Percentiles rank a stretch among this genome's conserved stretches.
Evolutionary conservation across 37 sponge, comb jelly and placozoan genomes (phyloP).

Genomic region (Hexactinellida sp.): DNA sequence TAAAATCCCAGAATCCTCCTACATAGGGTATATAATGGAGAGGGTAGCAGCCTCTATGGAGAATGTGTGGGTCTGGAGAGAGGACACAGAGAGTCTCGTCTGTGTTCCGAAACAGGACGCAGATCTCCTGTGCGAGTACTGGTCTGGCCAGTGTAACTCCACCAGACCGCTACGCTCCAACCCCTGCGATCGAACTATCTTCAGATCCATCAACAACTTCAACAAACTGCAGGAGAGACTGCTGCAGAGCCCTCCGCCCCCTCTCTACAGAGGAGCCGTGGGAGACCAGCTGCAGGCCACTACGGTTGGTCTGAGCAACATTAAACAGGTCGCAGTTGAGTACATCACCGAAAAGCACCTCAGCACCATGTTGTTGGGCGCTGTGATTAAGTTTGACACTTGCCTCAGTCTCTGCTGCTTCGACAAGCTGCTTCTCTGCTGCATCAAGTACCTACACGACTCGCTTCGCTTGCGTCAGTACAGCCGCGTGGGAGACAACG

Average conservation of each 20-base stretch:
- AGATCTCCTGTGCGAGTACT: not conserved
- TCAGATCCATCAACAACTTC: not conserved
- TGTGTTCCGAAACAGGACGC: conserved; percentile 12
- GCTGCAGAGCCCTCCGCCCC: not conserved
- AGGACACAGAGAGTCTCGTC: not conserved
- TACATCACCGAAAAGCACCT: not conserved
- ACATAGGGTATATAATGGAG: too few species aligned
- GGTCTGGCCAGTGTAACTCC: not conserved
- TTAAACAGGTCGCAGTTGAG: not conserved
- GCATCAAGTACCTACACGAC: not conserved
- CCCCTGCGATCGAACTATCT: not conserved
- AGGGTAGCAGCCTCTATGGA: not conserved
- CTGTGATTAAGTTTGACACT: conserved; percentile 9
- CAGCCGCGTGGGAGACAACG: not conserved
- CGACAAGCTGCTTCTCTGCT: conserved; percentile 3
- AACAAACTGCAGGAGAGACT: not conserved
- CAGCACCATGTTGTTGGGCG: not conserved
- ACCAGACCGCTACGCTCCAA: not conserved
- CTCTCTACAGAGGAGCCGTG: not conserved
- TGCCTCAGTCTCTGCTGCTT: not conserved
- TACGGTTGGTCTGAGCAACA: not conserved
- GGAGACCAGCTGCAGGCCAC: not conserved
- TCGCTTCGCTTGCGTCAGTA: not conserved
- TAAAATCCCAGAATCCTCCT: too few species aligned
- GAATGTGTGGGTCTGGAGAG: conserved; percentile 5